phyloP scores from a whole-genome alignment of 2,797 vertebrate genomes.

The Gymnopithys bicolor region DNA sequence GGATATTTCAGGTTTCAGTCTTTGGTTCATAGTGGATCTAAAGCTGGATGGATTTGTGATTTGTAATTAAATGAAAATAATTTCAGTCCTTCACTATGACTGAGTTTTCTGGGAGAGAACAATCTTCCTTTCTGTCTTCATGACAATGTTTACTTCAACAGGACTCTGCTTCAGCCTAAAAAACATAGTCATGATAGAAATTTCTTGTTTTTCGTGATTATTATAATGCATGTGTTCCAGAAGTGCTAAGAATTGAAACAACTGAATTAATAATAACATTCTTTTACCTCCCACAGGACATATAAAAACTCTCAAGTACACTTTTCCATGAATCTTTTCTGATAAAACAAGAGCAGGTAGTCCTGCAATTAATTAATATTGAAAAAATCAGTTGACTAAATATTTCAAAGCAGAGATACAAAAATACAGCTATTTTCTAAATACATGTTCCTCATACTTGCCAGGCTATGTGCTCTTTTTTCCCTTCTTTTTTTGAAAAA shows the following conservation, averaged over 20 bases:
- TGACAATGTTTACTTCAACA: neutral
- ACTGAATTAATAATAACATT: neutral
- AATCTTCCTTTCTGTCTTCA: neutral
- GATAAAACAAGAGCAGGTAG: neutral
- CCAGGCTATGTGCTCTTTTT: neutral
- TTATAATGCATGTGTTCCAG: neutral
- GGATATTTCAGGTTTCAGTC: neutral
- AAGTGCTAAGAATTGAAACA: neutral
- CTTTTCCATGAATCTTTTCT: neutral
- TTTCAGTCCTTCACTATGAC: neutral
- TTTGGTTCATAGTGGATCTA: neutral
- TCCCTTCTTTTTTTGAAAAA: neutral
- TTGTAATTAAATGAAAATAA: constrained; percentile 17
- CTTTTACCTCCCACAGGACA: neutral
- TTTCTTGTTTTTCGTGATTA: neutral
- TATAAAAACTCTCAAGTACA: neutral
- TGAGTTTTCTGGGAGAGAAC: neutral
- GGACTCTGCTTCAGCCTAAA: neutral
- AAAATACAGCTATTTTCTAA: neutral
- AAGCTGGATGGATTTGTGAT: neutral
- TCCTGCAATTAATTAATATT: neutral
- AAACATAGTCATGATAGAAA: neutral
- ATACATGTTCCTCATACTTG: neutral
- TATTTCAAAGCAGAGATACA: neutral
- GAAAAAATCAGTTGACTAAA: neutral